Conservation (phyloP, 2,888 invertebrate genomes). For the Cerceris ruficornis region DNA sequence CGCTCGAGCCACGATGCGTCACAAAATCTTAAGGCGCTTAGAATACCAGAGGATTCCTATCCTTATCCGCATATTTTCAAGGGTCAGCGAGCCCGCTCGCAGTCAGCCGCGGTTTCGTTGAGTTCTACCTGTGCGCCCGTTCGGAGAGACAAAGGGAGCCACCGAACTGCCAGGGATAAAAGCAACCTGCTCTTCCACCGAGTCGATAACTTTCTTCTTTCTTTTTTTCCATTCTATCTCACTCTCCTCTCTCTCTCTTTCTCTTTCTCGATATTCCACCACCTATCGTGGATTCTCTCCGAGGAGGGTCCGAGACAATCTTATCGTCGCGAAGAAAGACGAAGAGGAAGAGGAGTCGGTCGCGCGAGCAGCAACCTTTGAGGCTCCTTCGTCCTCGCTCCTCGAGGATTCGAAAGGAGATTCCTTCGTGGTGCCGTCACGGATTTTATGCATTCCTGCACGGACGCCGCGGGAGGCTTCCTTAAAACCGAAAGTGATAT, state of each 20-base stretch:
- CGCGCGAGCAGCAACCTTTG: constrained; percentile 66
- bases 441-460: constrained; percentile 72
- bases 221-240: neutral
- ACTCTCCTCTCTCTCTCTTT: neutral
- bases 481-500: constrained; percentile 75
- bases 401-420: constrained; percentile 76
- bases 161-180: neutral
- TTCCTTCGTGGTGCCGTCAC: constrained; percentile 75
- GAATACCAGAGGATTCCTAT: constrained; percentile 54
- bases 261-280: neutral
- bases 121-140: constrained; percentile 29
- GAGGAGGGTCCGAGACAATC: constrained; percentile 16
- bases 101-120: constrained; percentile 26
- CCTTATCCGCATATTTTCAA: constrained; percentile 69
- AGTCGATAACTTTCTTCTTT: neutral
- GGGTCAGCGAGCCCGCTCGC: constrained; percentile 63
- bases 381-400: constrained; percentile 70
- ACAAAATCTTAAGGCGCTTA: constrained; percentile 59
- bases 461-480: constrained; percentile 66
- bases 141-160: neutral
- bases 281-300: neutral
- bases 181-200: neutral
- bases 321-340: constrained; percentile 46
- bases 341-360: constrained; percentile 31
- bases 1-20: constrained; percentile 55